Conservation (phyloP, 1,140 invertebrate species). For the Atta texana region DNA sequence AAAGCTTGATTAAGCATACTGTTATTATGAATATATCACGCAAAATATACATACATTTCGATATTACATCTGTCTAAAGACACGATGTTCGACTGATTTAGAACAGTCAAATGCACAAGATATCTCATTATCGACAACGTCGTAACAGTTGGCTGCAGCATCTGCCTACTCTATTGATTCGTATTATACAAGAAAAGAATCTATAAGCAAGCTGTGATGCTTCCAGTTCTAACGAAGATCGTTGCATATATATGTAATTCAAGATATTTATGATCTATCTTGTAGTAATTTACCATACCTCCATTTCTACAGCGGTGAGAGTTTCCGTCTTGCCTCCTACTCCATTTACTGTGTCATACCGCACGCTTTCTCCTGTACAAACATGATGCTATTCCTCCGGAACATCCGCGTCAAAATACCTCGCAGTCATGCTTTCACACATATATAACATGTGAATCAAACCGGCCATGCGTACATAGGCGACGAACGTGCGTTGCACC, state of each 20-base stretch:
- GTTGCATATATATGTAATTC: conserved; percentile 11
- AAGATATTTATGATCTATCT: conserved; percentile 76
- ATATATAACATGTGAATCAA: not conserved
- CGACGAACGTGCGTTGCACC: conserved; percentile 24
- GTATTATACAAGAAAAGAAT: not conserved
- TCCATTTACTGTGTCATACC: conserved; percentile 16
- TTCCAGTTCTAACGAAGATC: not conserved
- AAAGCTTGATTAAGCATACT: not conserved
- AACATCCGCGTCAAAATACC: conserved; percentile 1
- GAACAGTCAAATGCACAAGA: conserved; percentile 26
- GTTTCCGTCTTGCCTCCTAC: not conserved
- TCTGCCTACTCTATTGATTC: conserved; percentile 10
- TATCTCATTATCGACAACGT: conserved; percentile 6
- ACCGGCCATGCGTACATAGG: not conserved
- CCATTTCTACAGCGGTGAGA: conserved; percentile 40
- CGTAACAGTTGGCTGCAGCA: conserved; percentile 37
- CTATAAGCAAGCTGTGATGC: conserved; percentile 29
- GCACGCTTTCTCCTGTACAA: not conserved
- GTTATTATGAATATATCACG: not conserved
- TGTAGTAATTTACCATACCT: conserved; percentile 74
- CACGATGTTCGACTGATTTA: conserved; percentile 6
- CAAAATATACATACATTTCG: not conserved
- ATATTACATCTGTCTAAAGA: not conserved
- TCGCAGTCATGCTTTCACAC: not conserved
- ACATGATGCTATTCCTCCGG: not conserved